These are phyloP conservation scores for Zoanthus gigantus DNA, from an alignment of 92 coral and sea anemone species.

Conservation along the genomic window DNA sequence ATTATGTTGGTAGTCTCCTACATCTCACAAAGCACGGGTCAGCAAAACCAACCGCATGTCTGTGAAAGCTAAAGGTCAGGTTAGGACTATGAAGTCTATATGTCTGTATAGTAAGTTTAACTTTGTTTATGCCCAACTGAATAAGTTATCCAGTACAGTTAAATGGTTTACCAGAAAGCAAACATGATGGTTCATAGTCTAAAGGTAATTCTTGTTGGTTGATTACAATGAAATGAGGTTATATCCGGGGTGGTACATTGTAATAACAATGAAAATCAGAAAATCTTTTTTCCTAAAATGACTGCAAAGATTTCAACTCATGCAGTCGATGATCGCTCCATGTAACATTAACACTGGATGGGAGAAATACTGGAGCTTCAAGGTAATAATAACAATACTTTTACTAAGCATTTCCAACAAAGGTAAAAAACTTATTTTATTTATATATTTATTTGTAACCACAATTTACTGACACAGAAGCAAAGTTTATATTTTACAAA, in stretches of 20 bases:
- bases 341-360: not conserved
- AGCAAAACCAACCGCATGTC: not conserved
- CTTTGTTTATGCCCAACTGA: not conserved
- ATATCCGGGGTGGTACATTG: slow-evolving; percentile 35
- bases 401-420: no score
- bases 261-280: slow-evolving; percentile 1
- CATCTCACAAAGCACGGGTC: slow-evolving; percentile 5
- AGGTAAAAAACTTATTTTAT: no score
- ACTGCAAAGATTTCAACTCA: not conserved
- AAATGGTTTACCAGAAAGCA: not conserved
- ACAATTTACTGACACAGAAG: no score
- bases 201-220: not conserved
- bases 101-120: not conserved
- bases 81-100: not conserved
- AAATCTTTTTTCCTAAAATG: not conserved
- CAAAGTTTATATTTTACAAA: no score
- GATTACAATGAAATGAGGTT: not conserved
- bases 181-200: not conserved
- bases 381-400: no score
- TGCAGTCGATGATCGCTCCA: not conserved
- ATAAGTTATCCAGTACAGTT: no score
- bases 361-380: no score
- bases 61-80: slow-evolving; percentile 9
- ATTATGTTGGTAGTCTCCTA: not conserved
- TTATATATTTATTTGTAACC: no score